These are phyloP conservation scores for Hemithea aestivaria DNA, from an alignment of 2,888 invertebrate genomes.

Conservation along the genomic window DNA sequence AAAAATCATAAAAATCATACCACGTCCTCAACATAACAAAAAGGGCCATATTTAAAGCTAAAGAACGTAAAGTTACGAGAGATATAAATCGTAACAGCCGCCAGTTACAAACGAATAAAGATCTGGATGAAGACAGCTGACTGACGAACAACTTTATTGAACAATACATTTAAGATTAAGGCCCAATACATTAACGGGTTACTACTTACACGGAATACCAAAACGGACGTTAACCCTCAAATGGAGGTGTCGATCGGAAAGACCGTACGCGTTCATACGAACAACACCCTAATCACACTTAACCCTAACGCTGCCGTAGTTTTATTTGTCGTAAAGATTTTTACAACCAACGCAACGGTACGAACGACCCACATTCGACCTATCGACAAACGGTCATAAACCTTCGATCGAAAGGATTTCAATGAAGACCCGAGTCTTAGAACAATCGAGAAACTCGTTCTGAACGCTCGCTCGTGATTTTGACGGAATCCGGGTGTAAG, in stretches of 20 bases:
- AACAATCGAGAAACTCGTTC: constrained; percentile 28
- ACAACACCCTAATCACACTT: constrained; percentile 62
- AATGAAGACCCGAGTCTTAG: constrained; percentile 42
- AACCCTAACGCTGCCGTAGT: constrained; percentile 57
- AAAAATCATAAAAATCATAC: too few species aligned
- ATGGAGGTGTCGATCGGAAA: constrained; percentile 31
- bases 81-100: constrained; percentile 7
- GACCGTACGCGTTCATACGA: constrained; percentile 29
- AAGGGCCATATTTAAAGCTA: not conserved
- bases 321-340: constrained; percentile 70
- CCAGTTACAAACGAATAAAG: constrained; percentile 10
- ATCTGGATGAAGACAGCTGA: constrained; percentile 18
- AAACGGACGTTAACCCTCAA: constrained; percentile 23
- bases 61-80: not conserved
- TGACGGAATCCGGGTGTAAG: constrained; percentile 8
- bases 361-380: constrained; percentile 36
- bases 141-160: constrained; percentile 17
- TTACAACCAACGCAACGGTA: constrained; percentile 59
- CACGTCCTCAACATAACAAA: not conserved
- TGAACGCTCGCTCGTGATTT: not conserved
- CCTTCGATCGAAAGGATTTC: constrained; percentile 45
- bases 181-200: constrained; percentile 21
- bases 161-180: constrained; percentile 18
- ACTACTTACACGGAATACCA: constrained; percentile 18
- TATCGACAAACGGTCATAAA: constrained; percentile 59